Percentiles rank a stretch among this genome's conserved stretches.
Evolutionary conservation across 2,888 invertebrate genomes (phyloP).

Genomic region (Vandiemenella viatica): DNA sequence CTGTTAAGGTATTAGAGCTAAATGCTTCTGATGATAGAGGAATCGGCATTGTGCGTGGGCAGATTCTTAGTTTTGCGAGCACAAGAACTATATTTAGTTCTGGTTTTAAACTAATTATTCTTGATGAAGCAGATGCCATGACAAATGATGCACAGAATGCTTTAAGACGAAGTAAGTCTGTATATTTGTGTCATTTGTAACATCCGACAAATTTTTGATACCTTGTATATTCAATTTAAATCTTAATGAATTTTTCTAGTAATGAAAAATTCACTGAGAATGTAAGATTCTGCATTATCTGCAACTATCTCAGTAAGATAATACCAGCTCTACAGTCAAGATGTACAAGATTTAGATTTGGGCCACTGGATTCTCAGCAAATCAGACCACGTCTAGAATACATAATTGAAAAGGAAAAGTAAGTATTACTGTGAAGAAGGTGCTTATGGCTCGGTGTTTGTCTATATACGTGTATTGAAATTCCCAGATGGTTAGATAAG

Average conservation of each 20-base stretch:
- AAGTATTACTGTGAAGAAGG: no score
- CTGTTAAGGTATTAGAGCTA: conserved; percentile 60
- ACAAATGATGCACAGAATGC: conserved; percentile 99
- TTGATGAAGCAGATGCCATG: conserved; percentile 99
- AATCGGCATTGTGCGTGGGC: conserved; percentile 85
- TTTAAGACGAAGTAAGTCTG: conserved; percentile 65
- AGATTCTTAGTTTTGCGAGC: conserved; percentile 90
- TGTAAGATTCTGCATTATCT: conserved; percentile 95
- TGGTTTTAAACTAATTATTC: conserved; percentile 86
- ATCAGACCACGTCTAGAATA: conserved; percentile 78
- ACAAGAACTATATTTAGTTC: conserved; percentile 88
- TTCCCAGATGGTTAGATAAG: no score
- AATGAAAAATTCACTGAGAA: conserved; percentile 99
- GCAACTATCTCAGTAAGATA: conserved; percentile 96
- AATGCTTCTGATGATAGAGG: conserved; percentile 99
- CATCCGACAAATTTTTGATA: no score
- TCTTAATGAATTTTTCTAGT: no score
- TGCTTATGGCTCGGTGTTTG: no score
- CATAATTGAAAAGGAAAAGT: conserved; percentile 73
- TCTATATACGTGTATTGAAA: no score
- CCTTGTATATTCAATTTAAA: no score
- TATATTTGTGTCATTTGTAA: no score
- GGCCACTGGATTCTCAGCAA: conserved; percentile 69
- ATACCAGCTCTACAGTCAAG: conserved; percentile 97
- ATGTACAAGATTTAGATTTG: conserved; percentile 92